These are phyloP conservation scores for Nipponia nippon DNA, from an alignment of 2,113 vertebrate genomes.

Conservation along the genomic window DNA sequence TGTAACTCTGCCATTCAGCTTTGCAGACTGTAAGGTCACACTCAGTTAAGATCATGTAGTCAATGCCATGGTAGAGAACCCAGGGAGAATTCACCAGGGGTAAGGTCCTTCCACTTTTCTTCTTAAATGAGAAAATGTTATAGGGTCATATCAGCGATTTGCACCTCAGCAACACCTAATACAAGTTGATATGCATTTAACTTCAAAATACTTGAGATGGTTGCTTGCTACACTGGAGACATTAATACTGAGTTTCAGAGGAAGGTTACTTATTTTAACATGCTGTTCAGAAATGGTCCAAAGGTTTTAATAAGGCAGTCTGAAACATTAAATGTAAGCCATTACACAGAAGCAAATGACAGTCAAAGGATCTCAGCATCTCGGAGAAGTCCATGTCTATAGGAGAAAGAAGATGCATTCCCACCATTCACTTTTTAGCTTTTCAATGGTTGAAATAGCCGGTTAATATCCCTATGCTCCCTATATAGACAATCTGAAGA, in stretches of 20 bases:
- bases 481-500: not conserved
- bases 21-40: not conserved
- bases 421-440: not conserved
- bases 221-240: not conserved
- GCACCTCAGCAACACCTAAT: not conserved
- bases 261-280: not conserved
- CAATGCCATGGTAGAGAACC: not conserved
- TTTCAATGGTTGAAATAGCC: not conserved
- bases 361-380: not conserved
- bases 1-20: not conserved
- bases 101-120: not conserved
- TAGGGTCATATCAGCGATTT: not conserved
- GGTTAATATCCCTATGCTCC: not conserved
- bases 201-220: not conserved
- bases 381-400: not conserved
- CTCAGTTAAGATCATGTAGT: not conserved
- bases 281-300: not conserved
- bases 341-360: not conserved
- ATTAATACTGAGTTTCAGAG: not conserved
- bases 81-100: not conserved
- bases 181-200: not conserved
- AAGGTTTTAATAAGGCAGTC: not conserved
- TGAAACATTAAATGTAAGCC: not conserved
- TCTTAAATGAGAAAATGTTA: not conserved
- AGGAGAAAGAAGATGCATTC: not conserved